These are phyloP conservation scores for Oncorhynchus masou DNA, from an alignment of 2,113 vertebrate species.

Conservation along the genomic window DNA sequence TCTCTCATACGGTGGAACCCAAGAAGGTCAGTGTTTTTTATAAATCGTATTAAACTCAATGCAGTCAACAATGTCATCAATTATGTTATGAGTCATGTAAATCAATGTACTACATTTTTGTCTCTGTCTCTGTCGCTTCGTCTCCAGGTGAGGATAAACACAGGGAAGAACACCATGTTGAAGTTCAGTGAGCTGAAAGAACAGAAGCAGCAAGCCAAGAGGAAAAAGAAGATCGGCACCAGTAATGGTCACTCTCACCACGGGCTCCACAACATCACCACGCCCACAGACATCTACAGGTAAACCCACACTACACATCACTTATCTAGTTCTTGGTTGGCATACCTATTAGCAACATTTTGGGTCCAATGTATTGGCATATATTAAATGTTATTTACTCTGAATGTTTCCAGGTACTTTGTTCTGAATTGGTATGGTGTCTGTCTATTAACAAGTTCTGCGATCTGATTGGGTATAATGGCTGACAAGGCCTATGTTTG, in stretches of 20 bases:
- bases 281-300: constrained; percentile 93
- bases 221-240: constrained; percentile 87
- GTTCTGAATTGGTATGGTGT: too few relatives aligned
- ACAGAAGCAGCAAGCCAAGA: constrained; percentile 86
- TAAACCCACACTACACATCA: constrained; percentile 40
- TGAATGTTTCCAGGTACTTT: neutral
- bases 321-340: neutral
- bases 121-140: neutral
- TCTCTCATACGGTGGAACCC: constrained; percentile 92
- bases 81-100: neutral
- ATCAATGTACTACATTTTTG: neutral
- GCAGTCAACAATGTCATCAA: neutral
- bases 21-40: constrained; percentile 79
- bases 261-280: constrained; percentile 83
- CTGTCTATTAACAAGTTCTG: too few relatives aligned
- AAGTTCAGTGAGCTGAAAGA: constrained; percentile 94
- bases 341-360: neutral
- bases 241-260: constrained; percentile 77
- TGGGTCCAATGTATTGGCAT: neutral
- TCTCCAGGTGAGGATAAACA: constrained; percentile 94
- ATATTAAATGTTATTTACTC: neutral
- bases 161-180: constrained; percentile 92
- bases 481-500: neutral
- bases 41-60: too few relatives aligned
- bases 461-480: neutral